Evolutionary conservation across 2,113 vertebrate genomes (phyloP), one percentile per base, ranked within the genome.

Genomic region (Tautogolabrus adspersus): DNA sequence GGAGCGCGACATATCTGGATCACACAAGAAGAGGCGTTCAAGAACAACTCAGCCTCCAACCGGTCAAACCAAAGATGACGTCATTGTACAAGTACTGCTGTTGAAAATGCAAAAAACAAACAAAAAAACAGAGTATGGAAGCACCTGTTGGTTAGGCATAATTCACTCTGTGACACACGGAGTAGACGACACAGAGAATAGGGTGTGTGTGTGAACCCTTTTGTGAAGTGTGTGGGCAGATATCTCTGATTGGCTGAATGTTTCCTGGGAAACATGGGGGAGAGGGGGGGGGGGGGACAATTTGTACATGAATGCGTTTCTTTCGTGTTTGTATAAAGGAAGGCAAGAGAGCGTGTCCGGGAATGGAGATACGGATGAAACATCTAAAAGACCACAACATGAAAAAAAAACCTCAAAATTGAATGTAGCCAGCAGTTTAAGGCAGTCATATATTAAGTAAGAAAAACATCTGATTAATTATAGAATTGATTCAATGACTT

Each of bases 251-350:
- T 86, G 60, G 79, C 66, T 64, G 34, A 72, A 23, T 58, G 89
- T 88, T 87, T 88, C 87, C 85, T 61, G 12, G 91, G 77, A 37
- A 90, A 90, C 85, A 5, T 79, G 51, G 77, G 52, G 63, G 75
- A 34, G 49, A 61, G 75, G 49, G 63, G 75, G 26, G 69, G 78
- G 49, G 82, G 66, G 34, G 37, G 58, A 69, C 6, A 51, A 51
- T 1, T 6, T 11, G 12, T 19, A 18, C 3, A 7, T 7, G 22
- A 4, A 63, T 22, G 67, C 40, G n/a, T 23, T 42, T 44, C 55
- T 18, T 18, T 6, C 12, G 16, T 21, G 47, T 12, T 9, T 7
- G 49, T 44, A 51, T 5, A 21, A 69, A 30, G 3, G 10, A 44
- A 6, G 37, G 52, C 23, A 16, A 63, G 13, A 46, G 22, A 11